phyloP scores from a whole-genome alignment of 2,797 vertebrate species.

The Sparidentex hasta region DNA sequence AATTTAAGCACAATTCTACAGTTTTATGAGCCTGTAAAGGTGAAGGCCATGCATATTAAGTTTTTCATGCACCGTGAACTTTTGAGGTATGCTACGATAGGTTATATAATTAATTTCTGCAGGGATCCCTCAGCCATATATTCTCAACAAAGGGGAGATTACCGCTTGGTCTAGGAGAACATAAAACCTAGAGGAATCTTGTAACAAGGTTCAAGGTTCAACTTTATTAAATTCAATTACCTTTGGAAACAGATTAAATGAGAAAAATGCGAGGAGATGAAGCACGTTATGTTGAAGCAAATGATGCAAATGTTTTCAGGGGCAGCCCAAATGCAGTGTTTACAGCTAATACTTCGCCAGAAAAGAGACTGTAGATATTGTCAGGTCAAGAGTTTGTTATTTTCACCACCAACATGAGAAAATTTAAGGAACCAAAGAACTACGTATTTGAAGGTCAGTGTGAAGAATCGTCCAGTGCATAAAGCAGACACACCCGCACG shows the following conservation, averaged over 20 bases:
- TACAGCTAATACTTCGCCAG: not conserved
- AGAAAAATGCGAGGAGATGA: not conserved
- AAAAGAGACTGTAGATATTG: not conserved
- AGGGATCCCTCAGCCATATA: constrained; percentile 75
- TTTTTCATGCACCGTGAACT: constrained; percentile 94
- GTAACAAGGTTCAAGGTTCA: constrained; percentile 55
- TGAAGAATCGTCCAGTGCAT: not conserved
- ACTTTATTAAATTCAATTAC: constrained; percentile 21
- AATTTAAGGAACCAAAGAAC: not conserved
- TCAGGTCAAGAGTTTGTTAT: constrained; percentile 2
- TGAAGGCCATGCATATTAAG: constrained; percentile 95
- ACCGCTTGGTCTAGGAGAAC: constrained; percentile 26
- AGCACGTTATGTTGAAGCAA: constrained; percentile 1
- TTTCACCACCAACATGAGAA: constrained; percentile 5
- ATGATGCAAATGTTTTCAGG: not conserved
- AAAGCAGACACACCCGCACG: not conserved
- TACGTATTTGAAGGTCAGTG: not conserved
- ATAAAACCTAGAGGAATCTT: constrained; percentile 41
- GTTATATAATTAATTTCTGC: constrained; percentile 95
- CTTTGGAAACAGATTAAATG: constrained; percentile 6
- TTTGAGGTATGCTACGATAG: constrained; percentile 91
- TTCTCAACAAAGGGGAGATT: constrained; percentile 50
- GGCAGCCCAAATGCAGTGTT: too few relatives aligned
- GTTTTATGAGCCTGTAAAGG: constrained; percentile 96
- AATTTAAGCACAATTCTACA: constrained; percentile 93